A percentile compares a stretch with the other conserved stretches of the same genome.
These are phyloP conservation scores for Poliocrania exsul DNA, from an alignment of 2,797 vertebrate species.

Conservation along the genomic window DNA sequence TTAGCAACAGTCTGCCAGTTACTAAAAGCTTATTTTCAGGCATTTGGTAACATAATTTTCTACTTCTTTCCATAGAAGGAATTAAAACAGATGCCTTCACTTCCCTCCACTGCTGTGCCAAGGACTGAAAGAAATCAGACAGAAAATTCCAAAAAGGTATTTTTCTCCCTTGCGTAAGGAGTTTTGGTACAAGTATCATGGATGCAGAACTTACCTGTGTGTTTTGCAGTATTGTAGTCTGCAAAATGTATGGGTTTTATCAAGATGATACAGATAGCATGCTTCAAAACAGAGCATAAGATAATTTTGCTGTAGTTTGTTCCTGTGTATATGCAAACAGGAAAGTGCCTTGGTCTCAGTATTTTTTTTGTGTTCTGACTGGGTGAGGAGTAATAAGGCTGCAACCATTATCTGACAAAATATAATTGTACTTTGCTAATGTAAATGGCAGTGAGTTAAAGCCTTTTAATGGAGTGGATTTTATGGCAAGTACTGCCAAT, in stretches of 20 bases:
- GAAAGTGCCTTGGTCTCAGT: background rate
- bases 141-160: conserved; percentile 75
- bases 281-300: background rate
- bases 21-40: background rate
- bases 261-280: background rate
- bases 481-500: background rate
- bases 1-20: background rate
- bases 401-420: background rate
- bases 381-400: background rate
- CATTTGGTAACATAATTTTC: conserved; percentile 5
- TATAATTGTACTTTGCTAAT: background rate
- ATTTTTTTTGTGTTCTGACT: background rate
- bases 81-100: conserved; percentile 54
- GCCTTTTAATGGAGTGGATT: background rate
- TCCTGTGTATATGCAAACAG: background rate
- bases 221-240: background rate
- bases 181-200: background rate
- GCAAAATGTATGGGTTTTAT: background rate
- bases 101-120: conserved; percentile 50
- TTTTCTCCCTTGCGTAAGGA: background rate
- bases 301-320: background rate
- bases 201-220: background rate
- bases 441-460: background rate
- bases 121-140: conserved; percentile 69
- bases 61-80: conserved; percentile 57